Conservation (phyloP, 2,797 vertebrate genomes). For the Arremon brunneinucha region DNA sequence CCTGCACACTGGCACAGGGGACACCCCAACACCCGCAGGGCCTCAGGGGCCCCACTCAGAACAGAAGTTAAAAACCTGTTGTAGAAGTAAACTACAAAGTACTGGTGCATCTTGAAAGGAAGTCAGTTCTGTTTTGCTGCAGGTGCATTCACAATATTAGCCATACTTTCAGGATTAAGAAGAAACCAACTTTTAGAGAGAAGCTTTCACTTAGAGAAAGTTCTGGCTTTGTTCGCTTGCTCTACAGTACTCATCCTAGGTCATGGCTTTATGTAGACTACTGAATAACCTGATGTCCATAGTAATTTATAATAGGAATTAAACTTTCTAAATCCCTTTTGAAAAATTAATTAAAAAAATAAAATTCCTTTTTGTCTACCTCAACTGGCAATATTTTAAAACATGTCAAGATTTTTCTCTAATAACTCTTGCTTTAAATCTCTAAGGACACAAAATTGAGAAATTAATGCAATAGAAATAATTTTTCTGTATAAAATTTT, state of each 20-base stretch:
- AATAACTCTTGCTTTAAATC: not conserved
- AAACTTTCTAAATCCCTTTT: not conserved
- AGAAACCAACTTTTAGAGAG: not conserved
- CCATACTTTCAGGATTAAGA: not conserved
- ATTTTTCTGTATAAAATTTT: not conserved
- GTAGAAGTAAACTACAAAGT: not conserved
- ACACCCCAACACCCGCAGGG: accelerated
- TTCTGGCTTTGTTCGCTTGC: not conserved
- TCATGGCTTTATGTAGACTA: not conserved
- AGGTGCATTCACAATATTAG: not conserved
- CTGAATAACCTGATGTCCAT: not conserved
- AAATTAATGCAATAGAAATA: not conserved
- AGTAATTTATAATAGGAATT: not conserved
- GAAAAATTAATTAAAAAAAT: not conserved
- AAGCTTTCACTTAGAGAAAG: not conserved
- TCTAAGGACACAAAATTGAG: not conserved
- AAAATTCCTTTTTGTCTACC: not conserved
- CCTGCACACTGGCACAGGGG: not conserved
- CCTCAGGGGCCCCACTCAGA: not conserved
- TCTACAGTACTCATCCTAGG: not conserved
- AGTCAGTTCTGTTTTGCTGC: not conserved
- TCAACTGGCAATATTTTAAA: not conserved
- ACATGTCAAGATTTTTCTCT: not conserved
- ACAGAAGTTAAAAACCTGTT: not conserved
- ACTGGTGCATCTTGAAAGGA: not conserved